These are phyloP conservation scores for Sympetrum striolatum DNA, from an alignment of 2,888 invertebrate genomes.

Conservation along the genomic window DNA sequence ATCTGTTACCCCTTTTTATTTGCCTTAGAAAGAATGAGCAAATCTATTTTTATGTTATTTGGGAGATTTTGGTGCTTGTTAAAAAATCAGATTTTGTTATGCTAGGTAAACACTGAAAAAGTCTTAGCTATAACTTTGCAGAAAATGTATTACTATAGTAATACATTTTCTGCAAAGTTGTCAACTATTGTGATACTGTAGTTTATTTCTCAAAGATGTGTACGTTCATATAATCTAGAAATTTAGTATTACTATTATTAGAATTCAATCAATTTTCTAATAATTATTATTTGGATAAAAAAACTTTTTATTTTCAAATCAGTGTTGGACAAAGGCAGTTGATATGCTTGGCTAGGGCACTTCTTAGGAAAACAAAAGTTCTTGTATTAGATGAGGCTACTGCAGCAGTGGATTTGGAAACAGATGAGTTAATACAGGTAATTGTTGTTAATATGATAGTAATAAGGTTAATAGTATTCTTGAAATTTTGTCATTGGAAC, in stretches of 20 bases:
- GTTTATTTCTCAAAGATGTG: not conserved
- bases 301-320: not conserved
- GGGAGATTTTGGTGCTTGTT: too few species aligned
- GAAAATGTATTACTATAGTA: too few species aligned
- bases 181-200: too few species aligned
- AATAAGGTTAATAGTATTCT: not conserved
- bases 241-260: not conserved
- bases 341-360: conserved; percentile 61
- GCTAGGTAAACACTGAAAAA: too few species aligned
- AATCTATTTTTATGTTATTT: too few species aligned
- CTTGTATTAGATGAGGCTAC: conserved; percentile 63
- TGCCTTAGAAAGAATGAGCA: too few species aligned
- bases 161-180: too few species aligned
- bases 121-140: too few species aligned
- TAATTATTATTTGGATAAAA: conserved; percentile 51
- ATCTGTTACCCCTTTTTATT: too few species aligned
- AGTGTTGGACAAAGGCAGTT: conserved; percentile 64
- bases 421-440: conserved; percentile 62
- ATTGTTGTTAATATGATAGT: not conserved
- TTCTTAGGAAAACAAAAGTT: conserved; percentile 62
- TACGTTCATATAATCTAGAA: not conserved
- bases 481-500: not conserved
- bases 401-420: conserved; percentile 63
- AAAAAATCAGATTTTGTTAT: too few species aligned
- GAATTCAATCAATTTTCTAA: conserved; percentile 50